Evolutionary conservation across 2,888 invertebrate species (phyloP).

Genomic region (Tethea ocularis): DNA sequence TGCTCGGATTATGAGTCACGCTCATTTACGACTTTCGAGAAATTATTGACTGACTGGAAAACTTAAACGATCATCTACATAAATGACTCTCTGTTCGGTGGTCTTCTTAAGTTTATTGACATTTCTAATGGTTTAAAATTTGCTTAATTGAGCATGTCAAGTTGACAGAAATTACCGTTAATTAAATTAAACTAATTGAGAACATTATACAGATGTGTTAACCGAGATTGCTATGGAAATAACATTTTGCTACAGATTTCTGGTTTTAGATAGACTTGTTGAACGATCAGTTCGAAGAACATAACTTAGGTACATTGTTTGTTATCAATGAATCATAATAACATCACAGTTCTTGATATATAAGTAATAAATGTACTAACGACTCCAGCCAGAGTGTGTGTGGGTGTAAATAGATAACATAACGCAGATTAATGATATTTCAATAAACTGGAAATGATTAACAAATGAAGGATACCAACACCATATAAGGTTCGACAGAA

Average conservation of each 20-base stretch:
- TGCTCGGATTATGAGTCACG: conserved; percentile 48
- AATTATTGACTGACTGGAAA: conserved; percentile 37
- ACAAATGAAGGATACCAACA: conserved; percentile 46
- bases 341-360: background rate
- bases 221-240: background rate
- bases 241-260: background rate
- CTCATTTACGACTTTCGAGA: conserved; percentile 43
- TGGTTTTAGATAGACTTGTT: background rate
- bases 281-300: background rate
- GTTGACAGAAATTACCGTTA: background rate
- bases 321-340: background rate
- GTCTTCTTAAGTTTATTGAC: background rate
- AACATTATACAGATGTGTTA: background rate
- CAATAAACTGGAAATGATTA: conserved; percentile 40
- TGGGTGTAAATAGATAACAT: conserved; percentile 45
- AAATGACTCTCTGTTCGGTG: conserved; percentile 15
- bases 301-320: background rate
- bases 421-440: conserved; percentile 44
- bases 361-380: conserved; percentile 14
- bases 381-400: conserved; percentile 30
- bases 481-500: conserved; percentile 46
- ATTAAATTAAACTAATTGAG: background rate
- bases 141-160: background rate
- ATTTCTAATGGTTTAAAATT: conserved; percentile 1
- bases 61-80: conserved; percentile 27